These are phyloP conservation scores for Nematostella vectensis DNA, from an alignment of 92 coral and sea anemone genomes.

Conservation along the genomic window DNA sequence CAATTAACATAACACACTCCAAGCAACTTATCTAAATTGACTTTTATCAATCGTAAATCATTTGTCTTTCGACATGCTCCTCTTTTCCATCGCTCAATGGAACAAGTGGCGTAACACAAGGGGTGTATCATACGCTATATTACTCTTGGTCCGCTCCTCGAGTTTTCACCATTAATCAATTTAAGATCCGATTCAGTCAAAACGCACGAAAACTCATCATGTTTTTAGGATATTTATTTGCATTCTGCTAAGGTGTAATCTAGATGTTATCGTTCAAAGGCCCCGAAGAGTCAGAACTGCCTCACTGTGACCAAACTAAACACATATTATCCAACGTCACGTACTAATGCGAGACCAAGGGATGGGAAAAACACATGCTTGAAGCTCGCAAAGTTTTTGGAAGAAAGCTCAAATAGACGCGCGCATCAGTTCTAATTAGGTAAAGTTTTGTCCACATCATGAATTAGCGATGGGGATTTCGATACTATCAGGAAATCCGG, in stretches of 20 bases:
- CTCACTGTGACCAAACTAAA: slow-evolving; percentile 9
- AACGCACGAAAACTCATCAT: slow-evolving; percentile 26
- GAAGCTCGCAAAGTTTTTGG: no score
- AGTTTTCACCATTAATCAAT: slow-evolving; percentile 25
- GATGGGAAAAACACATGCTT: no score
- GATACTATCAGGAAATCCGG: slow-evolving; percentile 31
- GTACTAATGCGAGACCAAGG: no score
- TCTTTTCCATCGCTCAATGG: no score
- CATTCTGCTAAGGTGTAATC: slow-evolving; percentile 37
- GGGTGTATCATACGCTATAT: no score
- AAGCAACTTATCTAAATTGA: slow-evolving; percentile 26
- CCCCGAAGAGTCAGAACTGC: slow-evolving; percentile 38
- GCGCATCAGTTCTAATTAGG: no score
- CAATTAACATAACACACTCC: slow-evolving; percentile 29
- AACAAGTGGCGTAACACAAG: no score
- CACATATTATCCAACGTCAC: slow-evolving; percentile 13
- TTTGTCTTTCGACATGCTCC: slow-evolving; percentile 15
- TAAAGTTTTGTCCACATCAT: background rate
- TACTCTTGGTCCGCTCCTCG: no score
- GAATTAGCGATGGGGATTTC: slow-evolving; percentile 14
- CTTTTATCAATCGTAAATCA: slow-evolving; percentile 27
- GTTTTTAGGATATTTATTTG: slow-evolving; percentile 36
- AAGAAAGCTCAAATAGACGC: no score
- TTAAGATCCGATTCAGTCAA: slow-evolving; percentile 8
- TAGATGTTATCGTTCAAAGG: slow-evolving; percentile 53